A percentile compares a stretch with the other conserved stretches of the same genome.
phyloP scores from a whole-genome alignment of 2,888 invertebrate species.

The Keiferia lycopersicella region DNA sequence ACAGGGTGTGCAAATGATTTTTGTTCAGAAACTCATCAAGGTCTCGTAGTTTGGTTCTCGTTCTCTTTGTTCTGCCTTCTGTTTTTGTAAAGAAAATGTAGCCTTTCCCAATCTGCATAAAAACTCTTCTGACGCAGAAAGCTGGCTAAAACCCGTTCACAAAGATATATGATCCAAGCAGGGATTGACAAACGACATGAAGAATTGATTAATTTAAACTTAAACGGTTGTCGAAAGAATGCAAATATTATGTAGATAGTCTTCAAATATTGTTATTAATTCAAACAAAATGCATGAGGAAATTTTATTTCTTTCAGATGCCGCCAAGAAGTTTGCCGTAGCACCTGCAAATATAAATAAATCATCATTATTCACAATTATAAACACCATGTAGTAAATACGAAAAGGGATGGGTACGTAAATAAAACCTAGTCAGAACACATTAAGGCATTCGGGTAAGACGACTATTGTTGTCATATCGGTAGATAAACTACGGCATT shows the following conservation, averaged over 20 bases:
- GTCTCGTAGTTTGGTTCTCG: too few species aligned
- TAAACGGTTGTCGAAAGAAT: not conserved
- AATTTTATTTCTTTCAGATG: conserved; percentile 29
- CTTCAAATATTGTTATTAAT: not conserved
- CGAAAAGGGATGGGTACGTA: conserved; percentile 52
- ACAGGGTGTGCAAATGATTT: conserved; percentile 47
- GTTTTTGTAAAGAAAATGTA: too few species aligned
- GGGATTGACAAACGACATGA: too few species aligned
- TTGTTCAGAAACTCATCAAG: not conserved
- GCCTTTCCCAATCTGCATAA: too few species aligned
- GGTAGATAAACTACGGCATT: conserved; percentile 77
- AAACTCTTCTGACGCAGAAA: too few species aligned
- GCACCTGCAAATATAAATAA: conserved; percentile 49
- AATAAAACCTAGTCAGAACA: conserved; percentile 69
- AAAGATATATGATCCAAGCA: too few species aligned
- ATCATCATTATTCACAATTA: conserved; percentile 35
- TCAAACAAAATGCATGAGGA: not conserved
- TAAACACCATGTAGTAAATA: conserved; percentile 62
- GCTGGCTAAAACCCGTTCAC: too few species aligned
- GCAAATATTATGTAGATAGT: too few species aligned
- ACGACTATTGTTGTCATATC: conserved; percentile 77
- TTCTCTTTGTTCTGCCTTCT: too few species aligned
- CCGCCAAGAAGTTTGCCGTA: conserved; percentile 15
- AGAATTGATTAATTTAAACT: too few species aligned
- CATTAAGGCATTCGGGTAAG: conserved; percentile 73